Evolutionary conservation across 2,888 invertebrate species (phyloP), one percentile per base, ranked within the genome.

Genomic region (Platynereis dumerilii): DNA sequence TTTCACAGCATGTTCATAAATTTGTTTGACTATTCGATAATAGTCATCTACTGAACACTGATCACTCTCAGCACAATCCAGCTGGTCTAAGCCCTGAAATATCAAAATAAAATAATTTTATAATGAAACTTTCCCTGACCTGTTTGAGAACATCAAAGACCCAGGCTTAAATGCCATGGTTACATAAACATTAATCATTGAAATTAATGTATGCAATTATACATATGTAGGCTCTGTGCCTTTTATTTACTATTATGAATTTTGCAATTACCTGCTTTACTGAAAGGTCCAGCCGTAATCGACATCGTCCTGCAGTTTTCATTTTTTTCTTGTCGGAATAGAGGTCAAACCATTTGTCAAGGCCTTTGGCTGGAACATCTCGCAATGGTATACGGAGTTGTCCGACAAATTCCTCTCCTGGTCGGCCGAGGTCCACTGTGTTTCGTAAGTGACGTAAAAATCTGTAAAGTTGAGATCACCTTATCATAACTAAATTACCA

Each of bases 301-400:
- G 74, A 48, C 76, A 73, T 60, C 76, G 73, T 15, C 78, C 79
- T 15, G 70, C 67, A 5, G 72, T 66, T 42, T 70, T 73, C 17
- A 71, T 61, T 52, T 72, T 74, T 20, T 61, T 44, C 17, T 70
- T 53, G 72, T 69, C 65, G 69, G 74, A 65, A 28, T 69, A 69
- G 7, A 80, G 68, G 45, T 77, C 74, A 61, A 71, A 75, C 79
- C 79, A 80, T 26, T 69, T 69, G 62, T 78, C 78, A 45, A 70
- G 69, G 12, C 80, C 78, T 7, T 72, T 67, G 12, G 74, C 72
- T 1, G 76, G 73, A 44, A 80, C 75, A 44, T 75, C 74, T 79
- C 79, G 64, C 1, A 72, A 42, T 7, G 68, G 65, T 2, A 72
- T 60, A 29, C 61, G 57, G 42, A 67, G 34, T 28, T 65, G 64